A percentile compares a stretch with the other conserved stretches of the same genome.
These are phyloP conservation scores for Scomber scombrus DNA, from an alignment of 2,113 vertebrate species.

Conservation along the genomic window DNA sequence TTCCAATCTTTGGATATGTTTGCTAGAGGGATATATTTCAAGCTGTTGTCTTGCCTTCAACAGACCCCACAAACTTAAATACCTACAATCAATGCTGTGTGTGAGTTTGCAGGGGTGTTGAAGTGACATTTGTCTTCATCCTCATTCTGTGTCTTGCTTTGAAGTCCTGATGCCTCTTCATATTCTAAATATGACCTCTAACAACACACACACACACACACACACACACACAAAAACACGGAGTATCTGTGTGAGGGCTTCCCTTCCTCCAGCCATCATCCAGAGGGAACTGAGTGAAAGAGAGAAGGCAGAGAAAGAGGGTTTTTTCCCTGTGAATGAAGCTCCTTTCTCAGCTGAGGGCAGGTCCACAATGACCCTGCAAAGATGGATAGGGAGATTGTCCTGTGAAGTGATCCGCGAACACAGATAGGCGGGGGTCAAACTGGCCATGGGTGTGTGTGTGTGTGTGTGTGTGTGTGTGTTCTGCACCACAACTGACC, in stretches of 20 bases:
- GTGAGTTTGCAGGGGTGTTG: slow-evolving; percentile 14
- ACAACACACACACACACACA: slow-evolving; percentile 84
- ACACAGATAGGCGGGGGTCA: slow-evolving; percentile 86
- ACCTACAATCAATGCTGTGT: slow-evolving; percentile 2
- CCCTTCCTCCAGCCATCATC: slow-evolving; percentile 64
- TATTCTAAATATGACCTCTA: slow-evolving; percentile 87
- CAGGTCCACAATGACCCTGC: slow-evolving; percentile 87
- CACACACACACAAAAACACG: slow-evolving; percentile 86
- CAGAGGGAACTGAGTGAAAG: slow-evolving; percentile 58
- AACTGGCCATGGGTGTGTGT: slow-evolving; percentile 54
- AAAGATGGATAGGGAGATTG: slow-evolving; percentile 93
- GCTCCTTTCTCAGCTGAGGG: slow-evolving; percentile 86
- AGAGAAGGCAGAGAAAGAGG: slow-evolving; percentile 61
- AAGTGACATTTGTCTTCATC: slow-evolving; percentile 63
- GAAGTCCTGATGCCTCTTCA: slow-evolving; percentile 87
- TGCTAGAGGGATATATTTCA: not conserved
- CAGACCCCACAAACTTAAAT: not conserved
- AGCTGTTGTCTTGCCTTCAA: not conserved
- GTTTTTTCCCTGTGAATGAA: slow-evolving; percentile 87
- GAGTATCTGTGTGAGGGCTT: slow-evolving; percentile 81
- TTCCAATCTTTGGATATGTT: not conserved
- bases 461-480: slow-evolving; percentile 49
- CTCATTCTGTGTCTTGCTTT: slow-evolving; percentile 75
- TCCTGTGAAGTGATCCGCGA: slow-evolving; percentile 93
- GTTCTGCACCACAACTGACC: slow-evolving; percentile 65